These are phyloP conservation scores for Xenopus laevis DNA, from an alignment of 2,113 vertebrate genomes.

Conservation along the genomic window DNA sequence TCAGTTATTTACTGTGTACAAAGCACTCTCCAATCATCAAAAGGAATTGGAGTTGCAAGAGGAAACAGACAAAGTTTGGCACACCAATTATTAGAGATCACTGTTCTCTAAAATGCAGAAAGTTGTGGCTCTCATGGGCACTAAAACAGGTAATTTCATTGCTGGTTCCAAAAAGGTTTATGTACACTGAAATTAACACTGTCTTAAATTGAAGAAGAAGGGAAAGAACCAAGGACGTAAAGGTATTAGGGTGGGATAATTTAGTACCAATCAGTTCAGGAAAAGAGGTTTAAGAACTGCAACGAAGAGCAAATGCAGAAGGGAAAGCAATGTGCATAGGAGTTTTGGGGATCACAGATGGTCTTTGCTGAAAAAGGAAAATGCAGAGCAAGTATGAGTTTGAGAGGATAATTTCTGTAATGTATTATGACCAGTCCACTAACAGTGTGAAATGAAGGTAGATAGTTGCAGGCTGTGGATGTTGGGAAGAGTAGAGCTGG, in stretches of 20 bases:
- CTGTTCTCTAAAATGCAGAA: neutral
- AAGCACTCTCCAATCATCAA: constrained; percentile 23
- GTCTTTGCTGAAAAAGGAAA: neutral
- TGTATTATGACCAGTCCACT: neutral
- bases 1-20: constrained; percentile 14
- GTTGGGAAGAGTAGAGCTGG: neutral
- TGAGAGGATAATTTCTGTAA: neutral
- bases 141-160: neutral
- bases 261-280: neutral
- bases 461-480: neutral
- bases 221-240: neutral
- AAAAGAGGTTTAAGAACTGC: neutral
- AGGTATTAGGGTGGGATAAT: neutral
- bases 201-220: neutral
- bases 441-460: neutral
- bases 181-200: constrained; percentile 3
- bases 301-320: neutral
- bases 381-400: neutral
- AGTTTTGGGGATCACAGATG: too few relatives aligned
- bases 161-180: constrained; percentile 21
- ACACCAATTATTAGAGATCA: constrained; percentile 26
- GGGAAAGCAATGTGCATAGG: neutral
- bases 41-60: constrained; percentile 21
- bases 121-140: constrained; percentile 1
- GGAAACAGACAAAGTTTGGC: constrained; percentile 19